phyloP scores from a whole-genome alignment of 2,888 invertebrate genomes.

The Notodonta ziczac region DNA sequence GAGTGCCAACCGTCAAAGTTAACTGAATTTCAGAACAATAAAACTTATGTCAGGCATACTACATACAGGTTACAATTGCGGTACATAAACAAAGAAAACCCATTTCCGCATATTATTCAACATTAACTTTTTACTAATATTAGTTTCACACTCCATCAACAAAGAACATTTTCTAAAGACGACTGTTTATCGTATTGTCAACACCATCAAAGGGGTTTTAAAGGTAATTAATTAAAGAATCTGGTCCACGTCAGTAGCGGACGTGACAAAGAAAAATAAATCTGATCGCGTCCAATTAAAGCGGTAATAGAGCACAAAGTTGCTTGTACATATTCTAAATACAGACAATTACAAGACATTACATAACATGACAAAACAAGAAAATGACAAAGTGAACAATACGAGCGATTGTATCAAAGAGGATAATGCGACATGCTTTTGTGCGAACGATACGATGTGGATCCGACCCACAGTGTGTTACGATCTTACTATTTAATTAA shows the following conservation, averaged over 20 bases:
- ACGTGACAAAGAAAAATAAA: constrained; percentile 22
- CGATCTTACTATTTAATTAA: no score
- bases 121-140: neutral
- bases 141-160: constrained; percentile 31
- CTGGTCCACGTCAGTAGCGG: constrained; percentile 34
- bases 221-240: constrained; percentile 50
- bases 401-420: constrained; percentile 47
- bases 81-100: neutral
- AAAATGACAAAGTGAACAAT: constrained; percentile 42
- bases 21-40: no score
- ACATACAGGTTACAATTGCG: no score
- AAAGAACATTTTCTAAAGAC: constrained; percentile 11
- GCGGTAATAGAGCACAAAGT: constrained; percentile 28
- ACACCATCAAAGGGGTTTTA: constrained; percentile 45
- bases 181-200: constrained; percentile 34
- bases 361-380: constrained; percentile 49
- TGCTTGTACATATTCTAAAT: constrained; percentile 22
- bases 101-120: neutral
- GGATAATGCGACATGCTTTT: constrained; percentile 31
- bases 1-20: no score
- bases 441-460: constrained; percentile 27
- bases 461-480: constrained; percentile 5
- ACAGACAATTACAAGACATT: constrained; percentile 46
- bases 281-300: constrained; percentile 16
- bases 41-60: no score